phyloP scores from a whole-genome alignment of 2,888 invertebrate species.

The Masnerella sp. region DNA sequence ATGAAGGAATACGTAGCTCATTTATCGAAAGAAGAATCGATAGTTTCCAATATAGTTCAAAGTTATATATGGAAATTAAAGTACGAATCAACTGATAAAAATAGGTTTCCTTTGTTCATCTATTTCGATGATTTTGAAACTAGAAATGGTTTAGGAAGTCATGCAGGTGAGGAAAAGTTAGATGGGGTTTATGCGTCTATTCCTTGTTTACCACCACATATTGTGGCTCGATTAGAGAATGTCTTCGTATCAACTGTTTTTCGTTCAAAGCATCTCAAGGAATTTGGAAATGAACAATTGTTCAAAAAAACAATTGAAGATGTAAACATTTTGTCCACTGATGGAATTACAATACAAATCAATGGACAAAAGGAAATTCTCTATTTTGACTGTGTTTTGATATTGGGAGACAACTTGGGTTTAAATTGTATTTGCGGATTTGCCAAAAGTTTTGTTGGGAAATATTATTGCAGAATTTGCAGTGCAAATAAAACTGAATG shows the following conservation, averaged over 20 bases:
- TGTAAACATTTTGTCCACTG: background rate
- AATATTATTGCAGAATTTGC: background rate
- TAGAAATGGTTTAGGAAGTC: background rate
- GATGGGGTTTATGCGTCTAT: background rate
- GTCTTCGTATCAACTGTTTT: background rate
- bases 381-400: background rate
- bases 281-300: background rate
- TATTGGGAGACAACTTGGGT: background rate
- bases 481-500: background rate
- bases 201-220: background rate
- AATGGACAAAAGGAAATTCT: background rate
- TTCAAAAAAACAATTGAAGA: background rate
- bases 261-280: background rate
- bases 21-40: background rate
- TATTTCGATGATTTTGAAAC: background rate
- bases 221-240: background rate
- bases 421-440: background rate
- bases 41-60: background rate
- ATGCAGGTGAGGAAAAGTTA: too few relatives aligned
- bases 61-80: background rate
- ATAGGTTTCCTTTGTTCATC: background rate
- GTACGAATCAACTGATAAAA: background rate
- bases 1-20: background rate
- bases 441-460: background rate
- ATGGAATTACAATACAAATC: background rate